Conservation (phyloP, 2,113 vertebrate genomes). For the Rhabdomys dilectus region DNA sequence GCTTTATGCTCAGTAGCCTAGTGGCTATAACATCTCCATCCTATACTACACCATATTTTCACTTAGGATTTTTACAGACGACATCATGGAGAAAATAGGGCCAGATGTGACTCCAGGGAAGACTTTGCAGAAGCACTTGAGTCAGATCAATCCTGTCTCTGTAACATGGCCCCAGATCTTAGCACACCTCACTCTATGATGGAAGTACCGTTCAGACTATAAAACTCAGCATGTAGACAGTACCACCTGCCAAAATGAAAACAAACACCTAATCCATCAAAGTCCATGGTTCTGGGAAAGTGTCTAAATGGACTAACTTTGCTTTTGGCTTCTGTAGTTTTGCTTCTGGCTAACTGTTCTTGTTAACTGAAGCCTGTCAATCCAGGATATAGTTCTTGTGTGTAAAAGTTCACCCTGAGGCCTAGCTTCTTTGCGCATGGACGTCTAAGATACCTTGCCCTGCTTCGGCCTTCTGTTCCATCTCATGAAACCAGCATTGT, state of each 20-base stretch:
- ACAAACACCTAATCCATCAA: background rate
- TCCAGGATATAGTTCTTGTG: background rate
- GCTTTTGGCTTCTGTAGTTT: background rate
- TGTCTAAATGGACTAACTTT: background rate
- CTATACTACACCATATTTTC: background rate
- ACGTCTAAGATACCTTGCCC: slow-evolving; percentile 76
- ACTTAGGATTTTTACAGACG: background rate
- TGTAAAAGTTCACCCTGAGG: no score
- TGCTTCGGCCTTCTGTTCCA: slow-evolving; percentile 81
- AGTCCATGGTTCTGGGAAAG: background rate
- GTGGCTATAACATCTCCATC: background rate
- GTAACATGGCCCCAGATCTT: background rate
- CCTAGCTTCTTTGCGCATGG: no score
- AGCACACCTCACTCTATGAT: background rate
- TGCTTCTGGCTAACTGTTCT: background rate
- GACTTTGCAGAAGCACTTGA: background rate
- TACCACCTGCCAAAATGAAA: background rate
- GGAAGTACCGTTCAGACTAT: background rate
- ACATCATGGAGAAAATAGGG: background rate
- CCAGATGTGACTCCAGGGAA: background rate
- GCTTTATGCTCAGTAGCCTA: background rate
- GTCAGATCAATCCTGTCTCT: background rate
- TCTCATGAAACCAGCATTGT: slow-evolving; percentile 89
- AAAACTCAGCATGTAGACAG: background rate
- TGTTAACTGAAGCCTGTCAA: background rate